Percentiles rank a stretch among this genome's conserved stretches.
phyloP scores from a whole-genome alignment of 1,140 invertebrate genomes.

The Cyrtorhinus lividipennis region DNA sequence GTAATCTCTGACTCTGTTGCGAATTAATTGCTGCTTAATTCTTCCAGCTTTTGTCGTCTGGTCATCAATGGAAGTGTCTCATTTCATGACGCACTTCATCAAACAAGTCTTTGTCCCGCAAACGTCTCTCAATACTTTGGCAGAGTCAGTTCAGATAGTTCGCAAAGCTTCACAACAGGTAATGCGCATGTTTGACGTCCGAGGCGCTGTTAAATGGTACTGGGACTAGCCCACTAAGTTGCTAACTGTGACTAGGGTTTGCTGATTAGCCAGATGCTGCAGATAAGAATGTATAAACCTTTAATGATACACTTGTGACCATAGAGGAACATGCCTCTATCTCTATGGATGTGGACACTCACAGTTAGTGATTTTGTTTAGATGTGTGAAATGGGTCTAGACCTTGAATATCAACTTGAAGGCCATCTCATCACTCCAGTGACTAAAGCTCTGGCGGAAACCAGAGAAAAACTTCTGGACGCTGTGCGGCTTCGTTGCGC shows the following conservation, averaged over 20 bases:
- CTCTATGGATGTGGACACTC: too few relatives aligned
- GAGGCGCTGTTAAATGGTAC: too few relatives aligned
- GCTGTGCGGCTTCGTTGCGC: conserved; percentile 49
- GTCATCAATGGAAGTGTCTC: conserved; percentile 73
- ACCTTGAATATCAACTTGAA: conserved; percentile 71
- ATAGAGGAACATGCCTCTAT: too few relatives aligned
- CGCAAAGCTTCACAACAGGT: conserved; percentile 60
- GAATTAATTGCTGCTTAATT: too few relatives aligned
- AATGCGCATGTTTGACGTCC: too few relatives aligned
- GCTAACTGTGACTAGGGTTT: too few relatives aligned
- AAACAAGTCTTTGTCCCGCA: conserved; percentile 88
- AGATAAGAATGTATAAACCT: too few relatives aligned
- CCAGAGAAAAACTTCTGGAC: conserved; percentile 58
- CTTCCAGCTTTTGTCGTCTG: conserved; percentile 72
- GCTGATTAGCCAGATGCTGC: too few relatives aligned
- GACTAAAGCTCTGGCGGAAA: conserved; percentile 43
- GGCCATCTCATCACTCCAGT: conserved; percentile 55
- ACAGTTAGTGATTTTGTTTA: conserved; percentile 25
- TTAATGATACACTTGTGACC: too few relatives aligned
- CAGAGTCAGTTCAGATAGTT: conserved; percentile 71
- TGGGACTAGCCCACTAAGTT: too few relatives aligned
- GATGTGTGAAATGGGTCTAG: conserved; percentile 56
- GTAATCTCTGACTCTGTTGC: too few relatives aligned
- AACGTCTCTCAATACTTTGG: conserved; percentile 61
- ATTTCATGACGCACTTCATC: conserved; percentile 63